These are phyloP conservation scores for Charanyca ferruginea DNA, from an alignment of 2,888 invertebrate species.

Conservation along the genomic window DNA sequence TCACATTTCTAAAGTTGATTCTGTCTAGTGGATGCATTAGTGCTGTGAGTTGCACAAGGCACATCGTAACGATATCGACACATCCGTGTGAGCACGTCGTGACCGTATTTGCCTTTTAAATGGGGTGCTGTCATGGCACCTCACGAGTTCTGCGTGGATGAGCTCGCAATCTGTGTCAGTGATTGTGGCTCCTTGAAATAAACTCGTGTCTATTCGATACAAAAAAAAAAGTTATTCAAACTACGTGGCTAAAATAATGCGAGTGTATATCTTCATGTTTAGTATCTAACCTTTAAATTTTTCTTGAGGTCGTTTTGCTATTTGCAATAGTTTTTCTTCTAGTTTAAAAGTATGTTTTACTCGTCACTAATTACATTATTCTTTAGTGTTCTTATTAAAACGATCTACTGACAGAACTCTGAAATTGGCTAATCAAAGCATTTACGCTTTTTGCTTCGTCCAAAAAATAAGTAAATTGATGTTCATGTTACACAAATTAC, in stretches of 20 bases:
- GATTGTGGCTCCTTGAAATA: constrained; percentile 74
- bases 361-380: constrained; percentile 24
- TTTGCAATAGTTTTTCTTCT: constrained; percentile 13
- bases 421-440: constrained; percentile 39
- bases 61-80: constrained; percentile 74
- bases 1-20: constrained; percentile 59
- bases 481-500: constrained; percentile 43
- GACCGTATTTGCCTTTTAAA: constrained; percentile 88
- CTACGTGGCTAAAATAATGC: constrained; percentile 33
- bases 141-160: constrained; percentile 86
- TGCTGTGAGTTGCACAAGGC: constrained; percentile 70
- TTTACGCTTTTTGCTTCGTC: constrained; percentile 20
- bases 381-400: constrained; percentile 28
- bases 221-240: constrained; percentile 55
- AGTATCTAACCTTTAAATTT: constrained; percentile 21
- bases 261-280: background rate
- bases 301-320: constrained; percentile 18
- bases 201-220: constrained; percentile 43
- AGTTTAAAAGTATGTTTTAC: background rate
- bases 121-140: constrained; percentile 81
- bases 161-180: constrained; percentile 82
- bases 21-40: constrained; percentile 67
- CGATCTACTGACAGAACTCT: constrained; percentile 22
- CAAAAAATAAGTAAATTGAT: constrained; percentile 23
- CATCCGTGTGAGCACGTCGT: constrained; percentile 82